Evolutionary conservation across 1,140 invertebrate species (phyloP), one percentile per base, ranked within the genome.

Genomic region (Wasmannia auropunctata): DNA sequence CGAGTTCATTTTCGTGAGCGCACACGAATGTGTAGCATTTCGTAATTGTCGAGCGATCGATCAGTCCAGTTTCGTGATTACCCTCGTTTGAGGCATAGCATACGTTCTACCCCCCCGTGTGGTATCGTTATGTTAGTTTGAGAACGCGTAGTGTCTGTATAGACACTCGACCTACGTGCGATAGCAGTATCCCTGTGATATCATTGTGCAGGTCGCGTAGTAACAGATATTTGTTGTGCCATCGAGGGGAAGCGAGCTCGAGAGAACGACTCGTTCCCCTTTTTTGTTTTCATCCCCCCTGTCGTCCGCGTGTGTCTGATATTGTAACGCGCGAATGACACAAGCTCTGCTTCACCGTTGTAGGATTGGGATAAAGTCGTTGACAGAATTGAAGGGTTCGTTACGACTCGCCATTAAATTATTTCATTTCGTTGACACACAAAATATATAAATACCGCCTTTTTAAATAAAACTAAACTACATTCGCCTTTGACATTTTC

Each of bases 51-150:
- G 54, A 8, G 7, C 37, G 19, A 86, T 86, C 84, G 87, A 83
- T 86, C 51, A 76, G 14, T 46, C 37, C n/a, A 37, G 43, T 28
- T n/a, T 40, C 43, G 43, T n/a, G 58, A 22, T 79, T 79, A 43
- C 49, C 84, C 79, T 80, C 75, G 10, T 80, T 77, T 79, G 63
- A 84, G 70, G 37, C 56, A 31, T 51, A 72, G 34, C 34, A 11
- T 51, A 72, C 62, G 54, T 85, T 89, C 86, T 89, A 91, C 90
- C 90, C 90, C 92, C 92, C 31, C 8, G 91, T 91, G 91, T 91
- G 92, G 89, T 92, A 90, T 88, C 85, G 88, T 91, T 88, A 91
- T 93, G 91, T 86, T 91, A 92, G 92, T 92, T 93, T 93, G 88
- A 91, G 89, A 92, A 92, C 90, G 92, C 87, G 87, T 90, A 92